These are phyloP conservation scores for Campoletis sonorensis DNA, from an alignment of 1,140 invertebrate species.

Conservation along the genomic window DNA sequence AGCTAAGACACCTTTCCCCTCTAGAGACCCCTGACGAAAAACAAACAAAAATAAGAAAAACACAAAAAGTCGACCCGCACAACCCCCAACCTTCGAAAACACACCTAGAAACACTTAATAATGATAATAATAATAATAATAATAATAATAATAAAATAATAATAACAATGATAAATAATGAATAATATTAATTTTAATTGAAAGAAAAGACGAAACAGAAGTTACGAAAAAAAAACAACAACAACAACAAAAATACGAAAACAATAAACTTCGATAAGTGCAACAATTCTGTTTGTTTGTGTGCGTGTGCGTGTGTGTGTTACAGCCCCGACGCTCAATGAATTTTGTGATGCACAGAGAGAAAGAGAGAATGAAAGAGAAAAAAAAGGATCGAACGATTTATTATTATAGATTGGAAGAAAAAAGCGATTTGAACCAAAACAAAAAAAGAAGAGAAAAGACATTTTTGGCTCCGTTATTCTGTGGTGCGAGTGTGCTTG, in stretches of 20 bases:
- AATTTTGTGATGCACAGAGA: conserved; percentile 55
- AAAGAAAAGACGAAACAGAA: too few species aligned
- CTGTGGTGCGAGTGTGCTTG: conserved; percentile 66
- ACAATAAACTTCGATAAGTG: neutral
- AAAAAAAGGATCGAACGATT: conserved; percentile 6
- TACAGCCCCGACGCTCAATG: conserved; percentile 53
- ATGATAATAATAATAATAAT: neutral
- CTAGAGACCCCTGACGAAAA: too few species aligned
- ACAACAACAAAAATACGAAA: too few species aligned
- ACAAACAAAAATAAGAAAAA: too few species aligned
- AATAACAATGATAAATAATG: conserved; percentile 2
- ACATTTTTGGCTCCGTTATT: conserved; percentile 69
- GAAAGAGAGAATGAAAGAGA: neutral
- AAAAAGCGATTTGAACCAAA: conserved; percentile 12
- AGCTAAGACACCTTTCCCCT: too few species aligned
- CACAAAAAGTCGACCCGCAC: too few species aligned
- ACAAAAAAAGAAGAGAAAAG: conserved; percentile 32
- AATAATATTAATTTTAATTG: too few species aligned
- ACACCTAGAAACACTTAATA: too few species aligned
- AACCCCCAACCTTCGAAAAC: too few species aligned
- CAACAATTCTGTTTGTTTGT: conserved; percentile 33
- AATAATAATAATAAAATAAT: neutral
- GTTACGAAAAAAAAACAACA: too few species aligned
- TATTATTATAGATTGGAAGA: too few species aligned
- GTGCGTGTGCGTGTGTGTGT: too few species aligned